phyloP scores from a whole-genome alignment of 2,888 invertebrate species.

The Drosophila multiciliata region DNA sequence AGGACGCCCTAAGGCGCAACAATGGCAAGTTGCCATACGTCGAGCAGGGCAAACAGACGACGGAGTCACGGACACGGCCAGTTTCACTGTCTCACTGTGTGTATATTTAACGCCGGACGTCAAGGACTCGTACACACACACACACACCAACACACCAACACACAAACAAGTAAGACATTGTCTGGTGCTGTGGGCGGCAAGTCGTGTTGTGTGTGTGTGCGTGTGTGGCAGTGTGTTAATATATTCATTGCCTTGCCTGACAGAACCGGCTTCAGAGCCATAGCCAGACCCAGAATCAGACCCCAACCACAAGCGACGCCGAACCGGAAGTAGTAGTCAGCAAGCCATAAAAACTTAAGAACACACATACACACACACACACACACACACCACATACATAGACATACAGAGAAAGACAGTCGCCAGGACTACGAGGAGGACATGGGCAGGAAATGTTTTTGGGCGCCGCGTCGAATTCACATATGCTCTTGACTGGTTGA shows the following conservation, averaged over 20 bases:
- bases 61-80: conserved; percentile 37
- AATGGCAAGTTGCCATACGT: conserved; percentile 45
- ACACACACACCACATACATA: conserved; percentile 18
- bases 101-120: conserved; percentile 68
- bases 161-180: conserved; percentile 62
- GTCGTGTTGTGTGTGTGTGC: conserved; percentile 13
- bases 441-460: conserved; percentile 50
- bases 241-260: conserved; percentile 78
- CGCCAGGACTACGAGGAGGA: conserved; percentile 50
- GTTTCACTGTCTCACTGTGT: conserved; percentile 40
- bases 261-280: conserved; percentile 31
- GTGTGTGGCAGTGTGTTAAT: conserved; percentile 75
- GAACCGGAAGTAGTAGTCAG: conserved; percentile 81
- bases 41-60: conserved; percentile 12
- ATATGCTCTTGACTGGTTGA: conserved; percentile 72
- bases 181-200: conserved; percentile 38
- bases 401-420: conserved; percentile 38
- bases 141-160: conserved; percentile 21
- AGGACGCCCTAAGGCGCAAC: conserved; percentile 62
- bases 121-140: conserved; percentile 58
- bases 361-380: conserved; percentile 16
- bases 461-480: conserved; percentile 59
- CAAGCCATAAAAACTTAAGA: conserved; percentile 81
- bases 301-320: conserved; percentile 48
- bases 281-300: conserved; percentile 28